A percentile compares a stretch with the other conserved stretches of the same genome.
phyloP scores from a whole-genome alignment of 2,797 vertebrate genomes.

The Cheirogaleus major region DNA sequence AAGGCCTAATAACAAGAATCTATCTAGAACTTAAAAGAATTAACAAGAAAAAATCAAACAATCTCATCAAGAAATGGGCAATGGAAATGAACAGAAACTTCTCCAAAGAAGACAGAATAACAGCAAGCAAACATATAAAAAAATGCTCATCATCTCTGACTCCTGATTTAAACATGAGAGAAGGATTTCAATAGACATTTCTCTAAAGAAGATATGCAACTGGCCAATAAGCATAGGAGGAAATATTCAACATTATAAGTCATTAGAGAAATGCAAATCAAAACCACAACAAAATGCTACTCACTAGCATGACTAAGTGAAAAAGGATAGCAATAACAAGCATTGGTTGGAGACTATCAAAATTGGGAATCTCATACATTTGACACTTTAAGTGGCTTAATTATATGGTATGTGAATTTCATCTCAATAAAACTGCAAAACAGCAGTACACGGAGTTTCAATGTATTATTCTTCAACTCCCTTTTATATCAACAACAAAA shows the following conservation, averaged over 20 bases:
- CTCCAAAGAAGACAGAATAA: no score
- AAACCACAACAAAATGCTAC: background rate
- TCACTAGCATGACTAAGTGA: background rate
- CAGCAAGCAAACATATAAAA: no score
- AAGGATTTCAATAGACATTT: background rate
- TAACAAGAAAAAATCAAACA: no score
- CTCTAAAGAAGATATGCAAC: background rate
- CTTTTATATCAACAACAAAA: background rate
- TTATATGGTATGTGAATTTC: background rate
- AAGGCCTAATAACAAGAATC: no score
- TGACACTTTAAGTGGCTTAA: background rate
- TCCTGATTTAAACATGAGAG: background rate
- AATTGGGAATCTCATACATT: background rate
- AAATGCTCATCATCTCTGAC: no score
- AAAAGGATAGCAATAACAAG: background rate
- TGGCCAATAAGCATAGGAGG: background rate
- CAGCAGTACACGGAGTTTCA: background rate
- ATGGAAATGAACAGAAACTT: no score
- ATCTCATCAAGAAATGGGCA: no score
- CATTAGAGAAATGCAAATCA: background rate
- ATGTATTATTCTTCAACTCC: background rate
- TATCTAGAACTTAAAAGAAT: no score
- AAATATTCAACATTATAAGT: background rate
- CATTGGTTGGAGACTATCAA: background rate
- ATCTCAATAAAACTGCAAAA: background rate